Conservation (phyloP, 2,113 vertebrate genomes). For the Actenoides lindsayi region DNA sequence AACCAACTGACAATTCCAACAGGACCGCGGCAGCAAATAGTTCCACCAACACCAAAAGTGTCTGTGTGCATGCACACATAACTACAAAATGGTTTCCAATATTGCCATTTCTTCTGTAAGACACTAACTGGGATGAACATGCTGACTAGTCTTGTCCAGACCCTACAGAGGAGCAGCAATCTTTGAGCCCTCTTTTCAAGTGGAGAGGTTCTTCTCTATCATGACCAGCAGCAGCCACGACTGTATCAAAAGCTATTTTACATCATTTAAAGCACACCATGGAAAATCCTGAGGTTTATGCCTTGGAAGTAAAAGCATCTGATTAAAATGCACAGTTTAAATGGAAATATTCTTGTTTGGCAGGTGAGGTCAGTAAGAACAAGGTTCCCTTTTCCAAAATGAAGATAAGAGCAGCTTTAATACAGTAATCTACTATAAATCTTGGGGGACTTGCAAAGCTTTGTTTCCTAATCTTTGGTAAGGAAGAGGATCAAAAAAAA, state of each 20-base stretch:
- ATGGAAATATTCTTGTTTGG: not conserved
- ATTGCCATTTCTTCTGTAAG: not conserved
- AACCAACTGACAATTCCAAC: not conserved
- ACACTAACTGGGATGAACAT: not conserved
- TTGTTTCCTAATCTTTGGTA: not conserved
- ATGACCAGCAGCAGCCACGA: not conserved
- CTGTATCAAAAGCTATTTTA: not conserved
- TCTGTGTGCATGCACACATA: not conserved
- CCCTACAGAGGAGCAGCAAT: not conserved
- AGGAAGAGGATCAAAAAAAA: not conserved
- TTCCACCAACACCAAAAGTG: not conserved
- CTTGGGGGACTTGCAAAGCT: not conserved
- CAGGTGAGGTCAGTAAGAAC: not conserved
- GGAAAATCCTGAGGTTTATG: not conserved
- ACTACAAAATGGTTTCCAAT: not conserved
- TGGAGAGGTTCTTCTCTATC: not conserved
- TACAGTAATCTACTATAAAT: not conserved
- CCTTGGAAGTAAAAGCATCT: not conserved
- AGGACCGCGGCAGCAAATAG: not conserved
- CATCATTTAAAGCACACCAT: not conserved
- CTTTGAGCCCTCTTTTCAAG: not conserved
- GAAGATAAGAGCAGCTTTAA: not conserved
- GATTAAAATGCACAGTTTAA: not conserved
- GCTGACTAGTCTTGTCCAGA: not conserved
- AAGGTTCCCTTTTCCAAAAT: not conserved